Evolutionary conservation across 1,140 invertebrate species (phyloP), one percentile per base, ranked within the genome.

Genomic region (Calephelis virginiensis): DNA sequence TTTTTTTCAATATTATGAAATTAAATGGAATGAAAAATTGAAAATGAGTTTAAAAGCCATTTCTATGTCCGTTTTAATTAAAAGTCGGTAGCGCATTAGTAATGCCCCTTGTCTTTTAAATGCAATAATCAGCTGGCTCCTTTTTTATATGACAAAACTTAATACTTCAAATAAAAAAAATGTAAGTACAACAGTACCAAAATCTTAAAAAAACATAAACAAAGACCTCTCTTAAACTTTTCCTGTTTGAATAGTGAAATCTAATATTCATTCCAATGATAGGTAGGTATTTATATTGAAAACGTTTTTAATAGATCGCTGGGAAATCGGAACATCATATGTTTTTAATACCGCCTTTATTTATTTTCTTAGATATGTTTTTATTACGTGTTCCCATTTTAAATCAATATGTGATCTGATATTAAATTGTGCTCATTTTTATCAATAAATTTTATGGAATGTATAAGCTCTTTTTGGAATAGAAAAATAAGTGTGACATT

Each of bases 251-350:
- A 78, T 82, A 79, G 71, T 85, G 74, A 80, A 80, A 85, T 83
- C 76, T 83, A 82, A 85, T 83, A 85, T 81, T 83, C 82, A 85
- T 86, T 85, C 77, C 75, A 70, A 68, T 83, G 75, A 80, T 84
- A 82, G 73, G 66, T 72, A 76, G 67, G 73, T 80, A 80, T 83
- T 83, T 80, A 76, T 80, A 77, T 82, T 79, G 72, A 77, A 72
- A 73, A 78, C 66, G 67, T 78, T 73, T 64, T 71, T 53, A 60
- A 62, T 72, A 72, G 70, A 66, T 76, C 68, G 38, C 49, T 53
- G 61, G 67, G 71, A 74, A 75, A 77, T 76, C 71, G 66, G 64
- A 60, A 62, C 68, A 74, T 69, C 56, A 61, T 68, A 63, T 61
- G 53, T 69, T 64, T 66, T 73, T 73, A 66, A 62, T 62, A 62